Conservation (phyloP, 2,888 invertebrate species). For the Metellina segmentata region DNA sequence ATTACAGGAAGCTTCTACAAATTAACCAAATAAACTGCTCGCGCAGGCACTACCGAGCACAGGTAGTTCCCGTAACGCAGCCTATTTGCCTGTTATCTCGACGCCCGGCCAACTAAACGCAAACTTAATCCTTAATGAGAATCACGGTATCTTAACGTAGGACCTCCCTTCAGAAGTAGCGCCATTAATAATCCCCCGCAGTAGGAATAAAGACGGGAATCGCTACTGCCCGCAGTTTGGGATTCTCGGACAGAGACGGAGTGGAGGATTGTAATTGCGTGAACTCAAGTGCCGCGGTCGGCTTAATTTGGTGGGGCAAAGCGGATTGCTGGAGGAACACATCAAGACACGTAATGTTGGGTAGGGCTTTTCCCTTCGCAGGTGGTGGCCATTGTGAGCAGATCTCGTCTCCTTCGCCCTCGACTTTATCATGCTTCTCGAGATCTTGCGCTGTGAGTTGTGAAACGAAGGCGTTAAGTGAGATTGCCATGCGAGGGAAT, state of each 20-base stretch:
- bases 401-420: too few relatives aligned
- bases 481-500: too few relatives aligned
- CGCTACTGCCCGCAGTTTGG: background rate
- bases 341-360: too few relatives aligned
- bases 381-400: too few relatives aligned
- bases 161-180: conserved; percentile 19
- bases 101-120: conserved; percentile 47
- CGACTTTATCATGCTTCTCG: too few relatives aligned
- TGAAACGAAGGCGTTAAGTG: too few relatives aligned
- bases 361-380: too few relatives aligned
- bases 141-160: conserved; percentile 32
- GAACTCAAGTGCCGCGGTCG: conserved; percentile 39
- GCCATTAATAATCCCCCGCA: conserved; percentile 23
- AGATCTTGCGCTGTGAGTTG: too few relatives aligned
- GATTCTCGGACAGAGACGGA: conserved; percentile 23
- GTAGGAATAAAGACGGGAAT: conserved; percentile 24
- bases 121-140: conserved; percentile 63
- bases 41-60: background rate
- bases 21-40: conserved; percentile 44
- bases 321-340: too few relatives aligned
- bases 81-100: conserved; percentile 36
- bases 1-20: conserved; percentile 9
- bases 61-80: background rate
- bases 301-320: conserved; percentile 18
- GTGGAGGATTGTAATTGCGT: conserved; percentile 51